Conservation (phyloP, 2,113 vertebrate species). For the Callithrix jacchus region DNA sequence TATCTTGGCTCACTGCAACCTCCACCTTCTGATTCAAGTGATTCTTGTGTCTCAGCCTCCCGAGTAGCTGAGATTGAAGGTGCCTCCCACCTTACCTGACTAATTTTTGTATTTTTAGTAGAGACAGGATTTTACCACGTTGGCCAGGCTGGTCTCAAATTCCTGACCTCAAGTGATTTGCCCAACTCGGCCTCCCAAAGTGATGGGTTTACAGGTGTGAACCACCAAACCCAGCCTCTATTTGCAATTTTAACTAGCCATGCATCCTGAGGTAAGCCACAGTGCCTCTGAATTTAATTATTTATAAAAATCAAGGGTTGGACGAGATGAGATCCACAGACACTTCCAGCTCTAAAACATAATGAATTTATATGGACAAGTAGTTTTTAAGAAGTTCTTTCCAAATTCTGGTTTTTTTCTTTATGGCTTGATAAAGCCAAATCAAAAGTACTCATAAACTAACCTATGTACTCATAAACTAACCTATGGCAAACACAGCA, state of each 20-base stretch:
- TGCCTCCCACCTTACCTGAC: fast-evolving
- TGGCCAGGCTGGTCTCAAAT: no score
- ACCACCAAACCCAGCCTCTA: not conserved
- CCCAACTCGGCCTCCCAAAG: no score
- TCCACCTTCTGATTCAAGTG: no score
- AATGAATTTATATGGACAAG: not conserved
- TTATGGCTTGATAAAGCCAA: not conserved
- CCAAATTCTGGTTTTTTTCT: not conserved
- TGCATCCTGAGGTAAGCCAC: not conserved
- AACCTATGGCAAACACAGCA: not conserved
- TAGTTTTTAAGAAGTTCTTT: not conserved
- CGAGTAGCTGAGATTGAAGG: no score
- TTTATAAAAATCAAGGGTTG: not conserved
- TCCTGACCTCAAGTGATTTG: no score
- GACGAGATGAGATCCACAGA: not conserved
- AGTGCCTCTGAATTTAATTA: not conserved
- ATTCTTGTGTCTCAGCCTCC: no score
- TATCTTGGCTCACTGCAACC: no score
- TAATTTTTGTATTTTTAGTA: no score
- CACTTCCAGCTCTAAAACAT: not conserved
- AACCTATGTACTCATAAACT: not conserved
- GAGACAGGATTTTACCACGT: no score
- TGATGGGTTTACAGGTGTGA: no score
- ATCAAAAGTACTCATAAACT: not conserved
- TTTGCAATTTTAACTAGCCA: not conserved